These are phyloP conservation scores for Schlechtendalia chinensis DNA, from an alignment of 1,140 invertebrate genomes.

Conservation along the genomic window DNA sequence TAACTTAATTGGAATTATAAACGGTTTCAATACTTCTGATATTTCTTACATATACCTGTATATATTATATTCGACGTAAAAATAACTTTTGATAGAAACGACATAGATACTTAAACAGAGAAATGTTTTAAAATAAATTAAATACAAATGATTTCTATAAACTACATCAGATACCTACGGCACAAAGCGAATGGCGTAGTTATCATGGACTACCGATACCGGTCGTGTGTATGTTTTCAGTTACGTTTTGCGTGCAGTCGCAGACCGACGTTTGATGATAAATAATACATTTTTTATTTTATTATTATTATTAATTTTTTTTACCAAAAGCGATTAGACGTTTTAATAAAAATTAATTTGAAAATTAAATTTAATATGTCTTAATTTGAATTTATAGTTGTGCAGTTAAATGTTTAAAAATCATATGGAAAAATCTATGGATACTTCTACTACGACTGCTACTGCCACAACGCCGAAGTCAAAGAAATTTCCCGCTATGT, in stretches of 20 bases:
- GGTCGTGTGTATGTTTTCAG: constrained; percentile 14
- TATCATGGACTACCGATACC: neutral
- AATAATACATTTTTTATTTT: neutral
- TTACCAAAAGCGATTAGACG: neutral
- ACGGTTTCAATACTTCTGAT: too few species aligned
- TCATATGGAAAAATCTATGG: neutral
- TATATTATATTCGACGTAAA: neutral
- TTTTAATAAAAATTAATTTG: neutral
- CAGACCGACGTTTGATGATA: constrained; percentile 23
- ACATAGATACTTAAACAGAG: neutral
- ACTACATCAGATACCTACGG: neutral
- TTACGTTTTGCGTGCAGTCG: constrained; percentile 39
- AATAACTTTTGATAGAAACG: neutral
- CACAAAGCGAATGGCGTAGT: constrained; percentile 10
- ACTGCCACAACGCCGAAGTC: constrained; percentile 13
- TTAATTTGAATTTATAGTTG: neutral
- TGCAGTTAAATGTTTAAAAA: constrained; percentile 1
- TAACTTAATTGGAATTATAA: too few species aligned
- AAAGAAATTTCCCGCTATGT: constrained; percentile 32
- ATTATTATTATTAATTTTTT: too few species aligned
- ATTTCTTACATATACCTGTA: too few species aligned
- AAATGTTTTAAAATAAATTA: neutral
- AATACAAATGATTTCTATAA: neutral
- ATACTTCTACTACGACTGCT: constrained; percentile 15
- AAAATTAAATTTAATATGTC: neutral